Conservation (phyloP, 2,888 invertebrate species). For the Luffia ferchaultella region DNA sequence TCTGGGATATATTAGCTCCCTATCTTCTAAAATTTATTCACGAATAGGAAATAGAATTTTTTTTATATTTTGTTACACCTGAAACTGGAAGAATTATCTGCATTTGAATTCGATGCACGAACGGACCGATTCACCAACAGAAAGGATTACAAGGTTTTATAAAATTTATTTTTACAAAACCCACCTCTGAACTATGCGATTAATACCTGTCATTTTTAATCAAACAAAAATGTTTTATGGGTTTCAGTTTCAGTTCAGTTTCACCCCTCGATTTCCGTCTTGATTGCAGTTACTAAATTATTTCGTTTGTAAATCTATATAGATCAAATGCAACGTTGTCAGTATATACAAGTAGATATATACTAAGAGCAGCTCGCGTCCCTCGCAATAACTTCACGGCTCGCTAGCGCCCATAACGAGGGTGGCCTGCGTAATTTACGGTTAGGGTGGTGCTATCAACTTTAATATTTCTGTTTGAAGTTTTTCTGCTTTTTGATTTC, state of each 20-base stretch:
- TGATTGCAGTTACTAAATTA: not conserved
- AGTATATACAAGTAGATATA: not conserved
- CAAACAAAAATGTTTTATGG: not conserved
- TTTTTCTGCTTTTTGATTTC: constrained; percentile 45
- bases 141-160: too few relatives aligned
- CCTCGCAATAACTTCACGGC: constrained; percentile 28
- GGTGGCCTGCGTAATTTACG: constrained; percentile 53
- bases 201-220: not conserved
- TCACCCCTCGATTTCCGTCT: not conserved
- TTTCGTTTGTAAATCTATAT: not conserved
- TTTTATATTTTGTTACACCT: too few relatives aligned
- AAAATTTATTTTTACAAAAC: too few relatives aligned
- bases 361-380: not conserved
- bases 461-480: constrained; percentile 43
- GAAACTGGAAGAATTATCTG: too few relatives aligned
- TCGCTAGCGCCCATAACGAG: constrained; percentile 53
- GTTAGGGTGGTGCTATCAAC: constrained; percentile 19
- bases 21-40: not conserved
- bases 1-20: not conserved
- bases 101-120: too few relatives aligned
- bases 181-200: too few relatives aligned
- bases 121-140: too few relatives aligned
- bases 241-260: not conserved
- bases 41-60: not conserved
- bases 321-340: not conserved